These are phyloP conservation scores for Acanthisitta chloris DNA, from an alignment of 2,113 vertebrate species.

Conservation along the genomic window DNA sequence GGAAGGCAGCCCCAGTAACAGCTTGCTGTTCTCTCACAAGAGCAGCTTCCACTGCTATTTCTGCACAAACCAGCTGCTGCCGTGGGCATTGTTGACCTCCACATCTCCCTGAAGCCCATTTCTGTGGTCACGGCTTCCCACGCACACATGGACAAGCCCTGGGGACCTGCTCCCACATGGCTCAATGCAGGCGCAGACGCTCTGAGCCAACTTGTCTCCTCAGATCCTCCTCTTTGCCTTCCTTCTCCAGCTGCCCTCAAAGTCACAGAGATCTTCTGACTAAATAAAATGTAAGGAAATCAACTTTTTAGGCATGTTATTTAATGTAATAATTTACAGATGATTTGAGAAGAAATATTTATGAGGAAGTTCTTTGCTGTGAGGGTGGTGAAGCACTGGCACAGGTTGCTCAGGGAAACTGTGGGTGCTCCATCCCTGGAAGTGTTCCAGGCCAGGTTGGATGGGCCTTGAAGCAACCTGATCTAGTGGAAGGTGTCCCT, in stretches of 20 bases:
- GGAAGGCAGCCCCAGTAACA: background rate
- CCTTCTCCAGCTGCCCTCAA: background rate
- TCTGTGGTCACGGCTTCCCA: background rate
- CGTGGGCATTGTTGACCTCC: background rate
- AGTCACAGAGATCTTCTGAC: background rate
- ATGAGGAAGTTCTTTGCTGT: too few species aligned
- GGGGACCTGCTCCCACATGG: background rate
- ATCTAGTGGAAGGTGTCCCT: too few species aligned
- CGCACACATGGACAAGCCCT: rapidly evolving
- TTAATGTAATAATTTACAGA: background rate
- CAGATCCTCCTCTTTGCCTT: background rate
- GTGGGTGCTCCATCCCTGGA: too few species aligned
- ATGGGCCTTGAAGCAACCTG: too few species aligned
- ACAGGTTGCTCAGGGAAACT: too few species aligned
- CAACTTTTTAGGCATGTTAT: background rate
- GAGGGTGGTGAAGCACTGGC: too few species aligned
- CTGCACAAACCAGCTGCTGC: background rate
- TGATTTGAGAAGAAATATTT: background rate
- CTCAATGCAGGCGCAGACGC: background rate
- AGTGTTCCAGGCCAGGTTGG: too few species aligned
- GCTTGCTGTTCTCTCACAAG: background rate
- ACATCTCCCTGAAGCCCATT: rapidly evolving
- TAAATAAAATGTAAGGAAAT: rapidly evolving
- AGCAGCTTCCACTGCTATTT: background rate
- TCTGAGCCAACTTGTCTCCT: background rate